These are phyloP conservation scores for Miniopterus natalensis DNA, from an alignment of 2,113 vertebrate species.

Conservation along the genomic window DNA sequence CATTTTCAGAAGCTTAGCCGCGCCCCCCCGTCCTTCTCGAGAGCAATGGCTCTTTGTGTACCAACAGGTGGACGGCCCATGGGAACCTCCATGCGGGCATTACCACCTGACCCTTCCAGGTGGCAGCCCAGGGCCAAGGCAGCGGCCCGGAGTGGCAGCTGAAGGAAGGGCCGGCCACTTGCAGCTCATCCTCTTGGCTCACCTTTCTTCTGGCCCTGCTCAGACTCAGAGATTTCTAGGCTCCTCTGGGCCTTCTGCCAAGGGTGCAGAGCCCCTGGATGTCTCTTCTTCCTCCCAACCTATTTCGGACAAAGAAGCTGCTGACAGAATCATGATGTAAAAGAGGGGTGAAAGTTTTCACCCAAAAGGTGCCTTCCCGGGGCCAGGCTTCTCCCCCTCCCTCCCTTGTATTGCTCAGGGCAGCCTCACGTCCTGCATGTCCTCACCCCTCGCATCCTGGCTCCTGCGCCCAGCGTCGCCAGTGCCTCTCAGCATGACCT, in stretches of 20 bases:
- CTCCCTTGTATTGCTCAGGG: neutral
- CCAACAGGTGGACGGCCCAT: accelerated
- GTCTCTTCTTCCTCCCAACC: neutral
- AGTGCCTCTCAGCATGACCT: neutral
- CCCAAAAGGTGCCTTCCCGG: neutral
- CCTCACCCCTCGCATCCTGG: neutral
- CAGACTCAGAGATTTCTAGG: neutral
- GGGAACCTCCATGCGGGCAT: accelerated
- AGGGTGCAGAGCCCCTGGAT: neutral
- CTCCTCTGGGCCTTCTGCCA: neutral
- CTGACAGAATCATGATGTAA: too few relatives aligned
- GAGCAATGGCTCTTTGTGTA: neutral
- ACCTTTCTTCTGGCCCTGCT: neutral
- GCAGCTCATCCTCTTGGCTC: too few relatives aligned
- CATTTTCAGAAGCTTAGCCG: too few relatives aligned
- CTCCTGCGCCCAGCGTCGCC: accelerated
- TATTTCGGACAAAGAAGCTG: neutral
- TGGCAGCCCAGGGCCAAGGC: neutral
- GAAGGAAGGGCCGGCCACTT: too few relatives aligned
- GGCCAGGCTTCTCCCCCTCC: neutral
- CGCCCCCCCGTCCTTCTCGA: accelerated
- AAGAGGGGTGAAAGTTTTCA: neutral
- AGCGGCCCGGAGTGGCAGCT: neutral
- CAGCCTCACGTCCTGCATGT: neutral
- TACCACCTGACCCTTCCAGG: neutral